Evolutionary conservation across 2,888 invertebrate genomes (phyloP).

Genomic region (Myathropa florea): DNA sequence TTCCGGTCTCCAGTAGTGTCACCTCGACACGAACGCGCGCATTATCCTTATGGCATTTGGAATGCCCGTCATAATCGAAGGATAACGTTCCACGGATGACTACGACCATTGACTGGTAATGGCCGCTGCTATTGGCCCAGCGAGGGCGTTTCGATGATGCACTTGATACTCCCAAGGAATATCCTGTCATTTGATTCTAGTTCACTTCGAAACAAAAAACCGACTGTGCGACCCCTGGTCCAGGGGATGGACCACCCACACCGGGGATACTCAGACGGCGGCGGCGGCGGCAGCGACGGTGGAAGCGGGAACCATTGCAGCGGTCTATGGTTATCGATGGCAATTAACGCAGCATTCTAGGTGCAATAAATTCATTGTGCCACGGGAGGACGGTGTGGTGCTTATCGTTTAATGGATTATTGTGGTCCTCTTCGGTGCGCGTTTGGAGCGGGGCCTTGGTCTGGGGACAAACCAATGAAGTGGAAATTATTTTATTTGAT

Average conservation of each 20-base stretch:
- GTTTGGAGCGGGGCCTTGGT: no score
- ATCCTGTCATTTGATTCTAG: slow-evolving; percentile 39
- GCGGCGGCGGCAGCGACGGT: neutral
- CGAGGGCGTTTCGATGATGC: slow-evolving; percentile 33
- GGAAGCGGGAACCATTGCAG: neutral
- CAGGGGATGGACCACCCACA: neutral
- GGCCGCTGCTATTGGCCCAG: slow-evolving; percentile 4
- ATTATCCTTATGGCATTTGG: slow-evolving; percentile 31
- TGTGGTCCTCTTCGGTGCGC: slow-evolving; percentile 12
- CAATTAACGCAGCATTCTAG: slow-evolving; percentile 61
- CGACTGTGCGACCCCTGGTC: neutral
- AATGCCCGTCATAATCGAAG: slow-evolving; percentile 57
- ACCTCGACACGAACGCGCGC: neutral
- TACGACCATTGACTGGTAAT: slow-evolving; percentile 16
- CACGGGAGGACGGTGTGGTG: slow-evolving; percentile 30
- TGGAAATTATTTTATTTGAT: slow-evolving; percentile 68
- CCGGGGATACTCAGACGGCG: neutral
- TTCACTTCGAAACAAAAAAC: neutral
- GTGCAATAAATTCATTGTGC: slow-evolving; percentile 62
- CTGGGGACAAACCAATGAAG: slow-evolving; percentile 32
- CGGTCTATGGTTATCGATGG: slow-evolving; percentile 44
- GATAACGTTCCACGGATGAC: slow-evolving; percentile 49
- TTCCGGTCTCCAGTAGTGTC: neutral
- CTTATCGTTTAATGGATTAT: slow-evolving; percentile 69
- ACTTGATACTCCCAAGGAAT: slow-evolving; percentile 25